Conservation (phyloP, 2,797 vertebrate genomes). For the Phalanger gymnotis region DNA sequence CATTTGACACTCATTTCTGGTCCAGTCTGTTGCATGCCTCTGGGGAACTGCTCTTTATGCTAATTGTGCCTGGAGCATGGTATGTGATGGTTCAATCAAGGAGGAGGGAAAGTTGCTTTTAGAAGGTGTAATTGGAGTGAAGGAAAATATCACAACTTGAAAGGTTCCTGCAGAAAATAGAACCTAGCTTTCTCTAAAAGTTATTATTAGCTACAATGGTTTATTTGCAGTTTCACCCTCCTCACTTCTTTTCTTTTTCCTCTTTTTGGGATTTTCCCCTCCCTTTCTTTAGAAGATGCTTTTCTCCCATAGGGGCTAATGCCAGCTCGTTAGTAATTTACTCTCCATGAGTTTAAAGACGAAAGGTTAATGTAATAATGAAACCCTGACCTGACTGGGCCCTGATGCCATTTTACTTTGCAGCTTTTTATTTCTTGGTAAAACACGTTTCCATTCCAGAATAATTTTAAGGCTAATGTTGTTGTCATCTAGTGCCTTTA, state of each 20-base stretch:
- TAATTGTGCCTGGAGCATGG: slow-evolving; percentile 62
- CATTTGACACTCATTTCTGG: neutral
- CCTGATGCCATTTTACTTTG: slow-evolving; percentile 66
- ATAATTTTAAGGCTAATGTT: slow-evolving; percentile 75
- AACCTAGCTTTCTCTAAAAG: neutral
- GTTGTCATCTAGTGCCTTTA: slow-evolving; percentile 65
- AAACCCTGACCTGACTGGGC: slow-evolving; percentile 80
- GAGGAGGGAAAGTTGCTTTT: slow-evolving; percentile 75
- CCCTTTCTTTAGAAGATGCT: slow-evolving; percentile 66
- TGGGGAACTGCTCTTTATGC: slow-evolving; percentile 15
- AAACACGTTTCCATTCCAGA: slow-evolving; percentile 77
- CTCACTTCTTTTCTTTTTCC: slow-evolving; percentile 47
- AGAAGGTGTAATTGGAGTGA: slow-evolving; percentile 74
- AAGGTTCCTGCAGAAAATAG: slow-evolving; percentile 75
- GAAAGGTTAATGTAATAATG: slow-evolving; percentile 81
- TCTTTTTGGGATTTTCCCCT: slow-evolving; percentile 20
- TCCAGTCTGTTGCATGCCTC: neutral
- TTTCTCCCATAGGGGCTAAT: slow-evolving; percentile 49
- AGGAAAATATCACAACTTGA: slow-evolving; percentile 70
- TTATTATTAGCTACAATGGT: slow-evolving; percentile 76
- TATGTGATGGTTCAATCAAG: slow-evolving; percentile 61
- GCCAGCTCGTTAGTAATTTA: slow-evolving; percentile 76
- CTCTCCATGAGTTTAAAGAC: slow-evolving; percentile 76
- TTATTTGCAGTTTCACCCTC: slow-evolving; percentile 67
- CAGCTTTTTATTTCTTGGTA: slow-evolving; percentile 78